phyloP scores from a whole-genome alignment of 2,888 invertebrate genomes.

The Agrochola circellaris region DNA sequence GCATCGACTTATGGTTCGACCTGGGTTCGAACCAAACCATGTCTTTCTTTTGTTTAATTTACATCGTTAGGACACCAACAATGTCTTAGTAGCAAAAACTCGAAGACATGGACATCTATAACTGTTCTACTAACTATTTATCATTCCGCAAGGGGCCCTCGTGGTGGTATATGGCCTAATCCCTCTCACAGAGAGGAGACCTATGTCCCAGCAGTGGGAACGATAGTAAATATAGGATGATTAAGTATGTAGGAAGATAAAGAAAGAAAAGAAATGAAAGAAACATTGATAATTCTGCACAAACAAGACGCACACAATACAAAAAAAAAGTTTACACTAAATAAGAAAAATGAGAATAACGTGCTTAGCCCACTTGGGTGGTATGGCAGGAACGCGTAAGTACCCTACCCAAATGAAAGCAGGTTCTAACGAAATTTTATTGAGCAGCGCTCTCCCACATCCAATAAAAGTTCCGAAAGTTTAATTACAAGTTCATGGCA shows the following conservation, averaged over 20 bases:
- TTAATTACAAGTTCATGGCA: conserved; percentile 32
- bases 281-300: neutral
- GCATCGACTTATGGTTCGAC: neutral
- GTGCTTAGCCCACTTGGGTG: neutral
- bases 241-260: neutral
- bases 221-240: neutral
- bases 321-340: neutral
- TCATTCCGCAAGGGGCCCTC: neutral
- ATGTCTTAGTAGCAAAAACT: neutral
- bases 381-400: neutral
- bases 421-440: neutral
- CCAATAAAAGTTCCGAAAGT: neutral
- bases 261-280: neutral
- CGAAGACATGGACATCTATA: neutral
- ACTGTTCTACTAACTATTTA: neutral
- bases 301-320: neutral
- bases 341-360: neutral
- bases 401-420: neutral
- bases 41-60: neutral
- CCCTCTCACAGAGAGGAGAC: neutral
- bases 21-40: neutral
- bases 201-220: neutral
- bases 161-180: neutral
- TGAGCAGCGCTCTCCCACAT: neutral
- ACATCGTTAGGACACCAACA: neutral